Conservation (phyloP, 2,113 vertebrate genomes). For the Mohoua ochrocephala region DNA sequence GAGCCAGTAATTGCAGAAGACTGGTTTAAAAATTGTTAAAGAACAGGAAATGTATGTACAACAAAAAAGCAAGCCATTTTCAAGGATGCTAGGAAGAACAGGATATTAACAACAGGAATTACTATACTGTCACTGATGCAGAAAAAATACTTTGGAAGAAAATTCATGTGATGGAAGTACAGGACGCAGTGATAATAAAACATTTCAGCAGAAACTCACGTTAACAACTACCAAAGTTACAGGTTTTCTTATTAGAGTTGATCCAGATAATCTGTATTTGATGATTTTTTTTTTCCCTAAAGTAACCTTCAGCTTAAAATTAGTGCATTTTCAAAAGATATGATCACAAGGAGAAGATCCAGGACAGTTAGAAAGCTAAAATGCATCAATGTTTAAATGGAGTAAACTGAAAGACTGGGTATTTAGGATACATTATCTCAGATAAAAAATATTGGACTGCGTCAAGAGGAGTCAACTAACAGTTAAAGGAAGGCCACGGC, state of each 20-base stretch:
- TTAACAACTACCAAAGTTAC: neutral
- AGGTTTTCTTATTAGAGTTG: neutral
- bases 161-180: neutral
- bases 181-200: neutral
- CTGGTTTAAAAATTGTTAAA: neutral
- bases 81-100: neutral
- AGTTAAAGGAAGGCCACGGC: neutral
- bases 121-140: neutral
- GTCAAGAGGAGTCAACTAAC: neutral
- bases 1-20: neutral
- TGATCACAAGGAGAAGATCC: neutral
- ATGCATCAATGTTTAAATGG: neutral
- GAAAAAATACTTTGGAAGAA: neutral
- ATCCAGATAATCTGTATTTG: neutral
- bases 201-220: neutral
- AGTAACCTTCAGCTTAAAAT: neutral
- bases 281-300: neutral
- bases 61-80: neutral
- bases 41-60: neutral
- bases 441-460: neutral
- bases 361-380: neutral
- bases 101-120: constrained; percentile 17
- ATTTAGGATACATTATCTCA: neutral
- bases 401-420: neutral
- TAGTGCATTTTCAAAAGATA: neutral